Evolutionary conservation across 1,140 invertebrate genomes (phyloP).

Genomic region (Tetragnatha versicolor): DNA sequence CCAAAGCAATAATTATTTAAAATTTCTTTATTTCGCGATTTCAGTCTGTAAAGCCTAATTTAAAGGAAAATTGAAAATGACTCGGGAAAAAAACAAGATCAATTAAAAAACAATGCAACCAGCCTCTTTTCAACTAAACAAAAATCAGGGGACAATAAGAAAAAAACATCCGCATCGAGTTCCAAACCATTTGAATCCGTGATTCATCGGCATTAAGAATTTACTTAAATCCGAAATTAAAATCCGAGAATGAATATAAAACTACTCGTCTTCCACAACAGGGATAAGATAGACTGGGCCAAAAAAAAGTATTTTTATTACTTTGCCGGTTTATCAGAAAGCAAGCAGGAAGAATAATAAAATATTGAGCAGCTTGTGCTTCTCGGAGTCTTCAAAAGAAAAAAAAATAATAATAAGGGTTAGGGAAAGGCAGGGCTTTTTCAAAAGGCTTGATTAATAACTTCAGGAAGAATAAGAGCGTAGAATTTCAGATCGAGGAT

Average conservation of each 20-base stretch:
- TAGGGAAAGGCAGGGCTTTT: neutral
- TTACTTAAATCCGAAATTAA: neutral
- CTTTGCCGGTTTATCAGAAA: neutral
- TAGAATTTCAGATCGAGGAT: conserved; percentile 6
- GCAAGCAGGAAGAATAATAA: neutral
- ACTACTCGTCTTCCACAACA: neutral
- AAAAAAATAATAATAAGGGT: neutral
- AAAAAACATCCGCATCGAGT: no score
- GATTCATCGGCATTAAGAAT: neutral
- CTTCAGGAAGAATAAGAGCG: conserved; percentile 1
- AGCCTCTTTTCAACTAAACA: no score
- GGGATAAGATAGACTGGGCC: no score
- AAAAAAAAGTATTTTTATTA: neutral
- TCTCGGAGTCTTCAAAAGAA: neutral
- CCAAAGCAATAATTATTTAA: no score
- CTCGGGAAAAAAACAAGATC: no score
- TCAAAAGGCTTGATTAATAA: conserved; percentile 33
- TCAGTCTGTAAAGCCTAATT: no score
- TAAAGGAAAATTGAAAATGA: no score
- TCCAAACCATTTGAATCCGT: neutral
- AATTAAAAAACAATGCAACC: no score
- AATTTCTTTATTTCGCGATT: no score
- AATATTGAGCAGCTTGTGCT: neutral
- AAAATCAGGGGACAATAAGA: no score
- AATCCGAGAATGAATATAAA: neutral